Evolutionary conservation across 1,140 invertebrate species (phyloP), one percentile per base, ranked within the genome.

Genomic region (Leptinotarsa texana): DNA sequence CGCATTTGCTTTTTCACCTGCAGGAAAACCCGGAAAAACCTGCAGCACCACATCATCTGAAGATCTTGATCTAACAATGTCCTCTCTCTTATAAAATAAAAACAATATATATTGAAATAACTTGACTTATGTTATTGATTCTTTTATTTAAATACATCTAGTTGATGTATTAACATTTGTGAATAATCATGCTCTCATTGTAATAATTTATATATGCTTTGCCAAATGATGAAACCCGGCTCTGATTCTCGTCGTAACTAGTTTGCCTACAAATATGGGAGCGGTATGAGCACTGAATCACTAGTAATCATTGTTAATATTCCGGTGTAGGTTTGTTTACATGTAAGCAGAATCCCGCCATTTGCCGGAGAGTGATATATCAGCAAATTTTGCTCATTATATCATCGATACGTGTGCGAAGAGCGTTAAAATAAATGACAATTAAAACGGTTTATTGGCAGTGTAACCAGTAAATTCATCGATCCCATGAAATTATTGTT

Each of bases 391-490:
- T 47, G 66, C 33, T 68, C 66, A 68, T 68, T 47, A 68, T 68
- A 68, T 68, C 66, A 68, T 68, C 42, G 42, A 68, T 68, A 68
- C 66, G 66, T 68, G 66, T 68, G 24, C 66, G 24, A 68, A 47
- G 27, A 42, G 66, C 66, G 42, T 49, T 68, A 68, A 68, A 68
- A 68, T 68, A 68, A 68, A 68, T 68, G 66, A 68, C 66, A 68
- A 68, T 68, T 68, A 68, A 47, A 68, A 47, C 66, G 33, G n/a
- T 68, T 68, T 68, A 68, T 68, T 68, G 42, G 24, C 66, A 42
- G n/a, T 68, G 42, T 42, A 68, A 68, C 15, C 66, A 24, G 66
- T 68, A 68, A 68, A 68, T 68, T 68, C 18, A 27, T 27, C 33
- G 66, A 68, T 2, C 49, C 66, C 42, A 18, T 42, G 66, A 68